Evolutionary conservation across 2,888 invertebrate species (phyloP).

Genomic region (Latheticus oryzae): DNA sequence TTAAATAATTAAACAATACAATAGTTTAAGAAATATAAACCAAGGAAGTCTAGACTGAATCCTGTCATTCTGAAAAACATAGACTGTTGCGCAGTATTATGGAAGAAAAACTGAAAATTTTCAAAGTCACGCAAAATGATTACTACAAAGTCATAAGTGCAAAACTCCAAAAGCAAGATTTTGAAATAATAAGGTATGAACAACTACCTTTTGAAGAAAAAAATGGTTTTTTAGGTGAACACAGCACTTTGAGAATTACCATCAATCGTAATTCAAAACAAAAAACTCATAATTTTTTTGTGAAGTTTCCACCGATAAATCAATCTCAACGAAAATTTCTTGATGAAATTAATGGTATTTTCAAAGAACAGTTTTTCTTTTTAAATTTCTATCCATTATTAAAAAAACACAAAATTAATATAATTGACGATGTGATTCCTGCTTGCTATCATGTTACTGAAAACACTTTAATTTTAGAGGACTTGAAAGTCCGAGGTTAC

Average conservation of each 20-base stretch:
- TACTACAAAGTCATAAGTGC: conserved; percentile 30
- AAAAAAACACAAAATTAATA: conserved; percentile 50
- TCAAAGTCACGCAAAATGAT: conserved; percentile 32
- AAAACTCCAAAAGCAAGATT: conserved; percentile 30
- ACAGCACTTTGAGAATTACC: conserved; percentile 44
- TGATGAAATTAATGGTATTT: conserved; percentile 65
- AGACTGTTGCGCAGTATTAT: too few relatives aligned
- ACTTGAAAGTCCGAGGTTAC: conserved; percentile 57
- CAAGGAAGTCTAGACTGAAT: too few relatives aligned
- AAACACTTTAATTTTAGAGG: conserved; percentile 61
- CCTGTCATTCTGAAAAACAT: too few relatives aligned
- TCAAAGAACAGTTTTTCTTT: conserved; percentile 67
- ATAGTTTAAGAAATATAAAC: too few relatives aligned
- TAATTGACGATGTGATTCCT: conserved; percentile 56
- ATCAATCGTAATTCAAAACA: conserved; percentile 15
- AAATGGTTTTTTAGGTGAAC: conserved; percentile 52
- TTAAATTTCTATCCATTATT: conserved; percentile 64
- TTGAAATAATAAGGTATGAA: conserved; percentile 31
- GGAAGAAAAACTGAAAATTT: too few relatives aligned
- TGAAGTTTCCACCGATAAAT: conserved; percentile 71
- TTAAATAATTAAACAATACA: too few relatives aligned
- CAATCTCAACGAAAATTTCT: conserved; percentile 67
- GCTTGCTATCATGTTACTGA: conserved; percentile 57
- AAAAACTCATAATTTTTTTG: conserved; percentile 66
- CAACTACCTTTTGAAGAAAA: conserved; percentile 34